These are phyloP conservation scores for Callinectes sapidus DNA, from an alignment of 2,888 invertebrate genomes.

Conservation along the genomic window DNA sequence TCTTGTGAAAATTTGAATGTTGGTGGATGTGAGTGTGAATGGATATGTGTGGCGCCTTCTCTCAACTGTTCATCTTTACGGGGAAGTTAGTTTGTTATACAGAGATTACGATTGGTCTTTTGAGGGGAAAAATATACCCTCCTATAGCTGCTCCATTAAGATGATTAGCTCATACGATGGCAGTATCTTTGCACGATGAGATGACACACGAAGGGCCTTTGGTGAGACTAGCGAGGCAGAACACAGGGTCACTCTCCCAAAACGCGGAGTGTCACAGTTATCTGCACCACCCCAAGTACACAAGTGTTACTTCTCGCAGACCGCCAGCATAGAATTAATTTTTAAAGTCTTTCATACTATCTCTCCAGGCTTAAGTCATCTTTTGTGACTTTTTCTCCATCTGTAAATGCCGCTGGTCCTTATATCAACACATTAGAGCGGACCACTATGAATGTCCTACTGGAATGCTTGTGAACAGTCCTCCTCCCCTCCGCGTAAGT, in stretches of 20 bases:
- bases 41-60: background rate
- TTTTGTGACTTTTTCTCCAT: constrained; percentile 50
- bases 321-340: constrained; percentile 55
- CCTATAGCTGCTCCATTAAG: background rate
- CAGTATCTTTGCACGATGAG: background rate
- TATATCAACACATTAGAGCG: constrained; percentile 52
- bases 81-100: too few relatives aligned
- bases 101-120: too few relatives aligned
- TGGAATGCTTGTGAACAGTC: background rate
- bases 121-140: background rate
- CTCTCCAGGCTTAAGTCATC: constrained; percentile 62
- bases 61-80: too few relatives aligned
- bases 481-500: background rate
- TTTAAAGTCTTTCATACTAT: constrained; percentile 61
- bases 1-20: background rate
- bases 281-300: background rate
- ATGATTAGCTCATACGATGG: background rate
- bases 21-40: constrained; percentile 29
- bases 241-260: background rate
- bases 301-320: constrained; percentile 44
- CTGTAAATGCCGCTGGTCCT: constrained; percentile 51
- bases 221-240: background rate
- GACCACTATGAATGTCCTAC: background rate
- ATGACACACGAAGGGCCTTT: background rate
- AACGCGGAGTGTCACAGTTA: background rate